Evolutionary conservation across 2,797 vertebrate genomes (phyloP).

Genomic region (Adrianichthys oophorus): DNA sequence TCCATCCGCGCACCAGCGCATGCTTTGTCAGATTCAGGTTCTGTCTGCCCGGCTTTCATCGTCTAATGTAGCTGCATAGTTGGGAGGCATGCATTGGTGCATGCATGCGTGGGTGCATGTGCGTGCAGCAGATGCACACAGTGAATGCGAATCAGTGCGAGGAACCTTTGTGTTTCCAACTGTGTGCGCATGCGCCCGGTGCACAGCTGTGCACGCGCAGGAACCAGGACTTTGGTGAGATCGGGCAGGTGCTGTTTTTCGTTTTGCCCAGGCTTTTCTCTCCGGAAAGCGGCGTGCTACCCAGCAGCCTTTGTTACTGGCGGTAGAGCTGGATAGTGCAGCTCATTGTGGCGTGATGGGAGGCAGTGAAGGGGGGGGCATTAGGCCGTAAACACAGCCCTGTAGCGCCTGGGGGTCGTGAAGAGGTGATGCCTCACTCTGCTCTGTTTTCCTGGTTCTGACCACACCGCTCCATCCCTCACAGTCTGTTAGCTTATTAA

Average conservation of each 20-base stretch:
- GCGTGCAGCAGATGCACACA: slow-evolving; percentile 55
- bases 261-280: slow-evolving; percentile 17
- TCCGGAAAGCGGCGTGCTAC: slow-evolving; percentile 61
- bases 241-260: slow-evolving; percentile 83
- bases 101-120: slow-evolving; percentile 33
- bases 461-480: slow-evolving; percentile 38
- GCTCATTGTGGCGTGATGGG: slow-evolving; percentile 79
- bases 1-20: slow-evolving; percentile 18
- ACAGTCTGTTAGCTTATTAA: slow-evolving; percentile 72
- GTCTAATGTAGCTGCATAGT: slow-evolving; percentile 61
- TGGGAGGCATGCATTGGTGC: slow-evolving; percentile 45
- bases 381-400: slow-evolving; percentile 77
- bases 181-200: slow-evolving; percentile 83
- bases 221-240: slow-evolving; percentile 87
- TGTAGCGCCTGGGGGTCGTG: slow-evolving; percentile 73
- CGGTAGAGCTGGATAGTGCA: slow-evolving; percentile 68
- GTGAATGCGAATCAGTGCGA: slow-evolving; percentile 81
- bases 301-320: slow-evolving; percentile 70
- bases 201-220: slow-evolving; percentile 90
- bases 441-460: slow-evolving; percentile 35
- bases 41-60: slow-evolving; percentile 58
- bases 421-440: slow-evolving; percentile 75
- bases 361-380: slow-evolving; percentile 75
- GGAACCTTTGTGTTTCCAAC: slow-evolving; percentile 89
- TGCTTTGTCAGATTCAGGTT: slow-evolving; percentile 30